Conservation (phyloP, 2,113 vertebrate species). For the Piprites chloris region DNA sequence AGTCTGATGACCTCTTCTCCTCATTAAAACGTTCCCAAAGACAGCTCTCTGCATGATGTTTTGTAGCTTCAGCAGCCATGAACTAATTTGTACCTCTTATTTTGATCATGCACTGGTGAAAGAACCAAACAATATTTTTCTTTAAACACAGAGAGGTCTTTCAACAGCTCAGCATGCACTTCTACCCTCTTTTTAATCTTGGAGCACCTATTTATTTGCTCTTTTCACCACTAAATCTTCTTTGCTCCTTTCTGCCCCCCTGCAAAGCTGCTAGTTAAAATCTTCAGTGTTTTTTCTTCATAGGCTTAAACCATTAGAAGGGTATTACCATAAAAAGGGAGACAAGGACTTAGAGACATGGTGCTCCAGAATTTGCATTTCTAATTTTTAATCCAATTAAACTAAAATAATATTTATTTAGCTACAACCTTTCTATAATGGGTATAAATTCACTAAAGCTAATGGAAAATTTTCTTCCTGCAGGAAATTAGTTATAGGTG, state of each 20-base stretch:
- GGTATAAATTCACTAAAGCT: constrained; percentile 57
- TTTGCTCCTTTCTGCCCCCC: constrained; percentile 84
- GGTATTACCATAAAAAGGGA: constrained; percentile 82
- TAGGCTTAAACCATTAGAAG: constrained; percentile 84
- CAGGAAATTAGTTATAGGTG: constrained; percentile 59
- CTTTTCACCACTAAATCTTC: constrained; percentile 90
- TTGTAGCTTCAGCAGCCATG: constrained; percentile 85
- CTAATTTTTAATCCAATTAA: constrained; percentile 81
- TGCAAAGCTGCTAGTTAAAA: constrained; percentile 83
- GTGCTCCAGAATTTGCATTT: constrained; percentile 77
- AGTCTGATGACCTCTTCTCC: constrained; percentile 89
- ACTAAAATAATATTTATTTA: constrained; percentile 79
- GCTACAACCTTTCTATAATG: constrained; percentile 58
- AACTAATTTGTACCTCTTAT: constrained; percentile 92
- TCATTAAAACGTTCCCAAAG: constrained; percentile 98
- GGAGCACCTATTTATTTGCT: constrained; percentile 97
- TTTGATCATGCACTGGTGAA: constrained; percentile 90
- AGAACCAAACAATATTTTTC: constrained; percentile 88
- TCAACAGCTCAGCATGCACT: constrained; percentile 86
- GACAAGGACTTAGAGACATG: constrained; percentile 66
- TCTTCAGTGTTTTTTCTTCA: constrained; percentile 79
- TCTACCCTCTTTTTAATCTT: constrained; percentile 91
- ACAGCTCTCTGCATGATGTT: constrained; percentile 91
- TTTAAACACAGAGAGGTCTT: constrained; percentile 86
- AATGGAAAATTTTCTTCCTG: constrained; percentile 54